Evolutionary conservation across 2,797 vertebrate genomes (phyloP).

Genomic region (Pachyuromys duprasi): DNA sequence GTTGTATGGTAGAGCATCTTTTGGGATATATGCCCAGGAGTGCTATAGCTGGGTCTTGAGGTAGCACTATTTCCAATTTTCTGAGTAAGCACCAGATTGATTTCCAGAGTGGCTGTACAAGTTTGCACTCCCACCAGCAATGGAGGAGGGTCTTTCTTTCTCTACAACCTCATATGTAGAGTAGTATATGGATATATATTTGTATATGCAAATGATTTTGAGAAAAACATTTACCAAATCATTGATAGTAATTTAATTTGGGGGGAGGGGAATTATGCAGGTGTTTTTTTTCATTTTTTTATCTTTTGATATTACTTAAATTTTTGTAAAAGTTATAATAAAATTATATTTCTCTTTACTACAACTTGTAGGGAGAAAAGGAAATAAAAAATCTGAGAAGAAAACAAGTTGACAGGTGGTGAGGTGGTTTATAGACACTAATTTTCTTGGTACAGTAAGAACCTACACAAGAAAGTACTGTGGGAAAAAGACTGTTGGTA

Average conservation of each 20-base stretch:
- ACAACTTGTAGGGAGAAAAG: background rate
- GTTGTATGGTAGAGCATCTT: no score
- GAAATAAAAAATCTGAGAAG: background rate
- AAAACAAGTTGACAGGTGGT: conserved; percentile 8
- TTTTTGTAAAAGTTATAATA: conserved; percentile 7
- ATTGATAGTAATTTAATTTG: background rate
- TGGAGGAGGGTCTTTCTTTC: no score
- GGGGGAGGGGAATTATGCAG: background rate
- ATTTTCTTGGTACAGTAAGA: background rate
- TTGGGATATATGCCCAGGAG: no score
- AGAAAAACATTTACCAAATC: background rate
- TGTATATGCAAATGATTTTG: background rate
- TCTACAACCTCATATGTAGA: background rate
- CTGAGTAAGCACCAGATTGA: no score
- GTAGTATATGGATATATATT: background rate
- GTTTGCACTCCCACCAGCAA: no score
- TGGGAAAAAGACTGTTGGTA: background rate
- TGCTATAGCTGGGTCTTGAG: no score
- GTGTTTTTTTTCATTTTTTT: conserved; percentile 24
- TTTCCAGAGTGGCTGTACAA: no score
- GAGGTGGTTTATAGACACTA: background rate
- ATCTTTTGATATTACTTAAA: conserved; percentile 28
- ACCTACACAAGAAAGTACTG: background rate
- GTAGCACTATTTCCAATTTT: no score
- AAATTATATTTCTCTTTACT: conserved; percentile 23